Base-by-base conservation (phyloP, 2,113 vertebrate genomes). In the Regulus satrapa region DNA sequence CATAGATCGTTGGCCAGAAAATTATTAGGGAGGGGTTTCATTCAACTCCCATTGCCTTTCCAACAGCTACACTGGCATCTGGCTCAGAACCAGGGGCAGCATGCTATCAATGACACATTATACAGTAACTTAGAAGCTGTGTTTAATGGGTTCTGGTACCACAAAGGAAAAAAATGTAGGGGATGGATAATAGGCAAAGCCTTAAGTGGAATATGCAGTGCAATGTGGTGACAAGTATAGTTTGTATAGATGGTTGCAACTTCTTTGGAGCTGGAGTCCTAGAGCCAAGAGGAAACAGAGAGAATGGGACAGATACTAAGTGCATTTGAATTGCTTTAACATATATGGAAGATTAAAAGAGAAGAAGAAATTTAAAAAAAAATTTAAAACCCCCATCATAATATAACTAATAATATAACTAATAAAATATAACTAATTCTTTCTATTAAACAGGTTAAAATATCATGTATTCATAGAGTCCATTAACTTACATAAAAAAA, bases 101-200 rank as follows among this genome's bases (percentile, higher is more conserved):
- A 26, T 2, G 0, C 8, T 66, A 18, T 28, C 1, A 2, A 5
- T 20, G 21, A 6, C 8, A 5, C 0, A 0, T 48, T 29, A 54
- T 32, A 61, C 19, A 73, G 41, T 73, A 61, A 52, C 29, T 24
- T 12, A 24, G 21, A 51, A 13, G 13, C 18, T 18, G 29, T 7
- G 9, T 29, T 79, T 87, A 34, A 29, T 38, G 20, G 19, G 4
- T 34, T 77, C 34, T 61, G 7, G 9, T 77, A 48, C 9, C 24
- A 71, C 40, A 69, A 80, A 34, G 32, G 56, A 62, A 66, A n/a
- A 76, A 69, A 87, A 25, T 45, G 8, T 12, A 46, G 36, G 56
- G 15, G 28, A 45, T n/a, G 18, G 29, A 38, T 71, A 40, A 15
- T 11, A 29, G 20, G 15, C 32, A 92, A 73, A 91, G 31, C 29